phyloP scores from a whole-genome alignment of 2,888 invertebrate genomes.

The Conistra vaccinii region DNA sequence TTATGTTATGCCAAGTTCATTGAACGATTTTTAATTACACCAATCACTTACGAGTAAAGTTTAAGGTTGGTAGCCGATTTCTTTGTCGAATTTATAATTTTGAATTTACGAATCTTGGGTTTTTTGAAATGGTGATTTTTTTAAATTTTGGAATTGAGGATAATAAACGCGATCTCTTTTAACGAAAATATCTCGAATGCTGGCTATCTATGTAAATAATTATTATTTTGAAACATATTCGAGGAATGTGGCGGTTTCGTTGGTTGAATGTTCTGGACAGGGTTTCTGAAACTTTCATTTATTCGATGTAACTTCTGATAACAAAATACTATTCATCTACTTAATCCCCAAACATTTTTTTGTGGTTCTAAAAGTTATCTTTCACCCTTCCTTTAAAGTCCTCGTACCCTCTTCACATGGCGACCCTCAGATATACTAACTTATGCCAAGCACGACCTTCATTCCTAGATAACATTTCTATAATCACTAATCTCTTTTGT shows the following conservation, averaged over 20 bases:
- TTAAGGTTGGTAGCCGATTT: conserved; percentile 57
- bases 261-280: no score
- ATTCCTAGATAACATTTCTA: background rate
- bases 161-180: no score
- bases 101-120: conserved; percentile 6
- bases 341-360: background rate
- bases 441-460: background rate
- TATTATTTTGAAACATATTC: background rate
- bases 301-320: background rate
- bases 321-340: background rate
- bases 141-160: background rate
- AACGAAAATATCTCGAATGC: no score
- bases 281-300: background rate
- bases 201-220: no score
- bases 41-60: conserved; percentile 66
- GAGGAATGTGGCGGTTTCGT: background rate
- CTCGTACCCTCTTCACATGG: background rate
- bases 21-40: conserved; percentile 73
- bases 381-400: background rate
- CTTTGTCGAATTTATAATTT: conserved; percentile 31
- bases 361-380: background rate
- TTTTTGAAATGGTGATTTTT: background rate
- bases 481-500: background rate
- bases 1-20: conserved; percentile 77
- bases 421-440: background rate